Evolutionary conservation across 2,888 invertebrate genomes (phyloP), one percentile per base, ranked within the genome.

Genomic region (Lepidocyrtinus sp.): DNA sequence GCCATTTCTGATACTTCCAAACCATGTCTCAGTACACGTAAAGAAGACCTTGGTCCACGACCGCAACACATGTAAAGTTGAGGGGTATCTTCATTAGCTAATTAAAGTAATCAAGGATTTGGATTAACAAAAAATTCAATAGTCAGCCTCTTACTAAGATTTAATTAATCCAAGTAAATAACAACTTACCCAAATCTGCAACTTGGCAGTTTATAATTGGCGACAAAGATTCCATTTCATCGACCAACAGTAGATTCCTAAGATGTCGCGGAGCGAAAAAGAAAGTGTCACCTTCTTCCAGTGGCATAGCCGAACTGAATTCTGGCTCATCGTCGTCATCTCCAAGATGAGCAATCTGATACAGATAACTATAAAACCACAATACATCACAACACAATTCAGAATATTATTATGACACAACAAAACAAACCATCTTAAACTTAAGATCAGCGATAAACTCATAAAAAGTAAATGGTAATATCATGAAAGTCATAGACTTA

Each of bases 1-100:
- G 99, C 99, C 99, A 99, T 99, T 90, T 99, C 99, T 0, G 98
- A 96, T 0, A 99, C 98, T 91, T 99, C 99, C 69, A 99, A 91
- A 87, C 99, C 99, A 89, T 99, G 99, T 24, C 99, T 92, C 9
- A 99, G 90, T 0, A 99, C 97, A 87, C 97, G 91, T 62, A 99
- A 89, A 0, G 98, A 94, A 0, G 99, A 99, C 62, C 99, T 91
- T 0, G 99, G 95, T 0, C 99, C 99, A 82, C 98, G 91, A 0
- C 99, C 99, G 90, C 99, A 99, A 1, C 97, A 92, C 88, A 98
- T 93, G 89, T 99, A 99, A 82, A 99, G 91, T 90, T 99, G 99
- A 0, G 99, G 99, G 0, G 99, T 99, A 89, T 99, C 99, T 91
- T 99, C 99, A 88, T 97, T 98, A 65, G 98, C 97, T 89, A 85